Evolutionary conservation across 2,113 vertebrate species (phyloP), one percentile per base, ranked within the genome.

Genomic region (Oryzias woworae): DNA sequence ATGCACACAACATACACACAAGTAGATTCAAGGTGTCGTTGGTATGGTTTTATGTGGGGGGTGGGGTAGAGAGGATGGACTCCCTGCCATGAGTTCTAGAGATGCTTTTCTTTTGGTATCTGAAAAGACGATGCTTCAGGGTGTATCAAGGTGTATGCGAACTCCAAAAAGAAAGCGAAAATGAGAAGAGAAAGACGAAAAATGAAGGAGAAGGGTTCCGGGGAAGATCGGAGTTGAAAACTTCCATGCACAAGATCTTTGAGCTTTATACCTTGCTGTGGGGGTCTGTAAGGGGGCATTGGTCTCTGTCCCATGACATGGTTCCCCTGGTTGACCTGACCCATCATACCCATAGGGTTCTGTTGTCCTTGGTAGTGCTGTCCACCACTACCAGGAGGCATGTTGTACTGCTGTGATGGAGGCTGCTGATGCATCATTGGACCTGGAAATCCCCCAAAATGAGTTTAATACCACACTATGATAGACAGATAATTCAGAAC

Each of bases 381-480:
- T 15, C 92, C 95, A 1, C 91, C 92, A 47, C 94, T 93, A 58
- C 95, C 94, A 60, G 98, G 95, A n/a, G 97, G 94, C 91, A 99
- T 95, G 84, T 88, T 99, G 85, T 98, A 99, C 68, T 99, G 97
- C 77, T 98, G 96, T 28, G 96, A 89, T 28, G 97, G 95, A 81
- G 96, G 93, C 76, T 98, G 97, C 88, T 98, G 97, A 83, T 98
- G 96, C 94, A 99, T 98, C 94, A 99, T 96, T 66, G 96, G 95
- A 77, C 96, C 97, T 99, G 83, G 12, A 57, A 51, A 62, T 53
- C 7, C 85, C 7, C 2, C 5, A 28, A 2, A 69, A 58, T 45
- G 23, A 31, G 1, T 23, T 28, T 36, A 22, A 16, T 31, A 44
- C 63, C 8, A 28, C 36, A 61, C 7, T 45, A 4, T 2, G 14